phyloP scores from a whole-genome alignment of 2,888 invertebrate genomes.

The Amblyjoppa fuscipennis region DNA sequence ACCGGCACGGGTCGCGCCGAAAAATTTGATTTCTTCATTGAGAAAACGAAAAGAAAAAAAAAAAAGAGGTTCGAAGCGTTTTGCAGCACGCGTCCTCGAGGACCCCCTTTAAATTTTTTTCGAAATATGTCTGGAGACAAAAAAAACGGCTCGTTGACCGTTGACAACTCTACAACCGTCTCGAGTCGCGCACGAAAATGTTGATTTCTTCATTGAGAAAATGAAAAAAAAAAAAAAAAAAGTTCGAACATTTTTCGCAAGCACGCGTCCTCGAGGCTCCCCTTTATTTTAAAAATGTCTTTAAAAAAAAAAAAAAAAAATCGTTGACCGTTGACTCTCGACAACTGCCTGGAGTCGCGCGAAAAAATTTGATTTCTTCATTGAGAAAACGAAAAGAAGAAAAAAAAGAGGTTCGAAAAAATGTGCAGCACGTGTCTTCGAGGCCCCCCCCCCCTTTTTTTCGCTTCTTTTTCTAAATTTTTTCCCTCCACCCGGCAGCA shows the following conservation, averaged over 20 bases:
- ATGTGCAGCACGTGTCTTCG: not conserved
- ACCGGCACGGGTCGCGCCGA: not conserved
- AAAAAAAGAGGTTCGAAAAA: not conserved
- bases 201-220: slow-evolving; percentile 55
- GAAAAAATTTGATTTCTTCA: slow-evolving; percentile 53
- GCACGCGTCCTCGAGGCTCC: not conserved
- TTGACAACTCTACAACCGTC: not conserved
- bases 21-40: not conserved
- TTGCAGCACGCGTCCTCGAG: not conserved
- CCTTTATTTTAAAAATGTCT: not conserved
- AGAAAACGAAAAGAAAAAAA: not conserved
- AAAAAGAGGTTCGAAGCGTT: not conserved
- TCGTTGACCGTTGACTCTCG: slow-evolving; percentile 41
- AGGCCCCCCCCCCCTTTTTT: not conserved
- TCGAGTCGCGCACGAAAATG: not conserved
- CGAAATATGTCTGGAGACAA: not conserved
- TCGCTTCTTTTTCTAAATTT: not conserved
- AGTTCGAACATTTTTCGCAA: not conserved
- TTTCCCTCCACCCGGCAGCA: slow-evolving; percentile 16
- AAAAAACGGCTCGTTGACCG: slow-evolving; percentile 41
- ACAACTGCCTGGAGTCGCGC: not conserved
- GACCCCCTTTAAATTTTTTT: too few species aligned
- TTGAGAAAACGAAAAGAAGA: slow-evolving; percentile 5
- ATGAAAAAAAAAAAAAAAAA: not conserved
- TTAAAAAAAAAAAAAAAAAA: too few species aligned